Evolutionary conservation across 1,140 invertebrate genomes (phyloP), one percentile per base, ranked within the genome.

Genomic region (Caenorhabditis briggsae): DNA sequence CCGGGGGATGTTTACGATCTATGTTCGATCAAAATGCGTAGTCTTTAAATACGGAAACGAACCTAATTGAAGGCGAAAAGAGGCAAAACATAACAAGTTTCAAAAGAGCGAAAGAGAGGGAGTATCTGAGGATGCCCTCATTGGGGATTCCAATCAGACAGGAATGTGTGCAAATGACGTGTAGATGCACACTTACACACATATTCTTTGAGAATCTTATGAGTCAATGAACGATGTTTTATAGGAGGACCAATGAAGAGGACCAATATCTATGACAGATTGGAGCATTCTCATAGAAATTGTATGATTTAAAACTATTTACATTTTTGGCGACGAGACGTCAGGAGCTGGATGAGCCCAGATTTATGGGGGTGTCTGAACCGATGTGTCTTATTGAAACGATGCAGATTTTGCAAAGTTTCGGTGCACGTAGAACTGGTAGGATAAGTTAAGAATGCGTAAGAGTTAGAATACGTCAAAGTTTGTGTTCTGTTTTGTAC

Each of bases 151-250:
- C 23, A 61, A 61, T 61, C 59, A 61, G 59, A 61, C 59, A 61
- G 59, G 59, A 61, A 61, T 61, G 59, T 61, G 59, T 61, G 59
- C 59, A 61, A 61, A 61, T 61, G 59, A 61, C 56, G 56, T 20
- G 56, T 58, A n/a, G 18, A 58, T 58, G 8, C 18, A 58, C n/a
- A 58, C n/a, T 18, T 33, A 33, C 33, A 33, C 33, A 33, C 33
- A 2, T 3, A 33, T 33, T 53, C 50, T 53, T 53, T 16, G 16
- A 53, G 18, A 58, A 5, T 58, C 56, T 58, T 58, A n/a, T 58
- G 56, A 58, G 56, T 58, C 59, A 61, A 61, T 61, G 59, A 61
- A 18, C 59, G 2, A 12, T 9, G 11, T 33, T 61, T 33, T 23
- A 14, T 43, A 43, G 8, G 20, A 25, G 5, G 3, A 70, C 2